These are phyloP conservation scores for Romanogobio albipinnatus DNA, from an alignment of 2,113 vertebrate genomes.

Conservation along the genomic window DNA sequence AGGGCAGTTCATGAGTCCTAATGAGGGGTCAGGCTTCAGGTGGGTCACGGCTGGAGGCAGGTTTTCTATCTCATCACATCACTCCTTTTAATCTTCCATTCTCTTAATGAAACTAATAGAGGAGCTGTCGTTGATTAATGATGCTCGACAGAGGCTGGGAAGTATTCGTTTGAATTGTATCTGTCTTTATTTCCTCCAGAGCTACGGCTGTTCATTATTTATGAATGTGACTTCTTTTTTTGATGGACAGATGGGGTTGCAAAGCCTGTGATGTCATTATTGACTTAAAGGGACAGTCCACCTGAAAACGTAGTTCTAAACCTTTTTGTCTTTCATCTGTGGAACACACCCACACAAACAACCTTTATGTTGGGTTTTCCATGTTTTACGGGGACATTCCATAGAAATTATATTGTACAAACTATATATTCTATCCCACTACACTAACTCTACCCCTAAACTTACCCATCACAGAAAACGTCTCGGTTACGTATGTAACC, in stretches of 20 bases:
- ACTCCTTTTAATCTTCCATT: conserved; percentile 71
- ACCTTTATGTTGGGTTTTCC: too few species aligned
- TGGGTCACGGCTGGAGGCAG: conserved; percentile 64
- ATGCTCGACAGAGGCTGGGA: conserved; percentile 69
- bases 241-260: conserved; percentile 30
- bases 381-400: too few species aligned
- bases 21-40: conserved; percentile 63
- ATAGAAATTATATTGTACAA: too few species aligned
- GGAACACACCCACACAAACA: not conserved
- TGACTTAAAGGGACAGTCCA: not conserved
- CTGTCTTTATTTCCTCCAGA: conserved; percentile 50
- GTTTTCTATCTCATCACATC: conserved; percentile 67
- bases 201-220: conserved; percentile 52
- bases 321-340: not conserved
- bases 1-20: conserved; percentile 60
- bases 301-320: not conserved
- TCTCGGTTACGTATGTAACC: too few species aligned
- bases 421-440: too few species aligned
- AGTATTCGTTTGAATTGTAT: conserved; percentile 52
- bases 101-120: conserved; percentile 76
- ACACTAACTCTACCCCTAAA: too few species aligned
- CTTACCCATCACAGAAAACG: too few species aligned
- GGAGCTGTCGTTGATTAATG: conserved; percentile 70
- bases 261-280: conserved; percentile 36
- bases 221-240: conserved; percentile 35